Evolutionary conservation across 1,140 invertebrate species (phyloP).

Genomic region (Plodia interpunctella): DNA sequence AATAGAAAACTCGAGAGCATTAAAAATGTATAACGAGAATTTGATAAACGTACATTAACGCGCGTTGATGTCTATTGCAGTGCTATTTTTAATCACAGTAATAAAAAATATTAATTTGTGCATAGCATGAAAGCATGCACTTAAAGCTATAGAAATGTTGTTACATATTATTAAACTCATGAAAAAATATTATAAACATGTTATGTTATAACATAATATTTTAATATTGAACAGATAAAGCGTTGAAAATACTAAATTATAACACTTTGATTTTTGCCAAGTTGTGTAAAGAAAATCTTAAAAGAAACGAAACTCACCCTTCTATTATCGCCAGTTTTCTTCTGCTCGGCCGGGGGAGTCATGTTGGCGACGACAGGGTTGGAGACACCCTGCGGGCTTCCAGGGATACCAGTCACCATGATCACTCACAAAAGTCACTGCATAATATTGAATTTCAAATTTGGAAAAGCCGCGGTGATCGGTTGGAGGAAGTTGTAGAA

Average conservation of each 20-base stretch:
- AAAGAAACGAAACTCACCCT: constrained; percentile 39
- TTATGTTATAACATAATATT: too few species aligned
- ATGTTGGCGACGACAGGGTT: constrained; percentile 38
- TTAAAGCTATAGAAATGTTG: neutral
- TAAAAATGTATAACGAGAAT: neutral
- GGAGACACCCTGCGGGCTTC: constrained; percentile 42
- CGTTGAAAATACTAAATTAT: too few species aligned
- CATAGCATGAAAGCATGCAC: neutral
- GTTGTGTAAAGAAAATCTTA: neutral
- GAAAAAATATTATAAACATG: too few species aligned
- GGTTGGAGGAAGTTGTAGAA: neutral
- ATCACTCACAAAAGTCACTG: constrained; percentile 36
- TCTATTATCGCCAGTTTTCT: constrained; percentile 57
- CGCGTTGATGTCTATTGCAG: constrained; percentile 22
- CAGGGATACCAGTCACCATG: constrained; percentile 61
- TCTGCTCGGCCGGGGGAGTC: constrained; percentile 38
- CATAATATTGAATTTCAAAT: constrained; percentile 20
- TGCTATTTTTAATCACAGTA: constrained; percentile 2
- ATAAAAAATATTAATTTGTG: neutral
- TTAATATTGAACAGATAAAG: too few species aligned
- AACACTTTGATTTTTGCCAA: too few species aligned
- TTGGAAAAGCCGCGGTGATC: constrained; percentile 10
- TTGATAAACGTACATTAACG: neutral
- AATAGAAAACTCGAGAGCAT: neutral
- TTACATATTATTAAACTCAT: too few species aligned